Evolutionary conservation across 2,113 vertebrate species (phyloP).

Genomic region (Apteryx owenii): DNA sequence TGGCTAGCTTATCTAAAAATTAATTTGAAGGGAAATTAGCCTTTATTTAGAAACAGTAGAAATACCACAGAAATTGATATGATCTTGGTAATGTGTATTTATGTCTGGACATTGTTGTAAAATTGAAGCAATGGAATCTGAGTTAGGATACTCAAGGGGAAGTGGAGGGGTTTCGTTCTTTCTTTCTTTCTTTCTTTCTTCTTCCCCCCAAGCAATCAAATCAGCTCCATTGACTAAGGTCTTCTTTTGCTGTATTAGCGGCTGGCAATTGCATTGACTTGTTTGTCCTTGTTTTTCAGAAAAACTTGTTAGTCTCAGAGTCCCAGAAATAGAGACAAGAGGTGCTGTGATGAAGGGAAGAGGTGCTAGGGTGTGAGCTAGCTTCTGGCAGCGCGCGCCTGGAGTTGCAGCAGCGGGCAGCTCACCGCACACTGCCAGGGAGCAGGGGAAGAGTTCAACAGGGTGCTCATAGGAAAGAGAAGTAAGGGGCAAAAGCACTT

Average conservation of each 20-base stretch:
- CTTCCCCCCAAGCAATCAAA: background rate
- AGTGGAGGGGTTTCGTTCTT: background rate
- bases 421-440: too few species aligned
- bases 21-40: background rate
- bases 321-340: rapidly evolving
- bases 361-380: background rate
- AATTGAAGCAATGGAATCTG: background rate
- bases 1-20: background rate
- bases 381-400: background rate
- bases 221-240: background rate
- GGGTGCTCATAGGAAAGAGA: background rate
- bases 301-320: background rate
- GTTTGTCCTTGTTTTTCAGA: background rate
- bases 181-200: background rate
- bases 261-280: background rate
- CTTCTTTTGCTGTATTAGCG: background rate
- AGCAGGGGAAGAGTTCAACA: background rate
- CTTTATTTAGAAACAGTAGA: background rate
- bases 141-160: background rate
- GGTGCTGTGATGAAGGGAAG: rapidly evolving
- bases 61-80: background rate
- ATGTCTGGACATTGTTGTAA: background rate
- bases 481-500: background rate
- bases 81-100: background rate
- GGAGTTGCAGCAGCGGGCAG: background rate